Percentiles rank a stretch among this genome's conserved stretches.
These are phyloP conservation scores for Octodon degus DNA, from an alignment of 2,113 vertebrate genomes.

Conservation along the genomic window DNA sequence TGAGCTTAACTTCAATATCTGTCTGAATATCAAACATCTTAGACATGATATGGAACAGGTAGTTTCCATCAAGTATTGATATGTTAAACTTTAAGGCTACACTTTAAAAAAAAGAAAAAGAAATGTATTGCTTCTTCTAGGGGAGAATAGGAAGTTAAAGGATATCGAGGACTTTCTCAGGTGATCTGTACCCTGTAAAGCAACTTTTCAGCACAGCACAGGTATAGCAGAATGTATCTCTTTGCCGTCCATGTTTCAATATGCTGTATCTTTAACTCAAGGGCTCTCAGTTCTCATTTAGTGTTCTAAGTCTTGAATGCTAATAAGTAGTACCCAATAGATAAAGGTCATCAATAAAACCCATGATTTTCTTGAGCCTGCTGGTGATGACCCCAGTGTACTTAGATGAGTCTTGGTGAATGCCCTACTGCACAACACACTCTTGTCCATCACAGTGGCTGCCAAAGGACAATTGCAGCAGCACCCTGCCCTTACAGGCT, in stretches of 20 bases:
- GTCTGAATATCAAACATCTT: too few relatives aligned
- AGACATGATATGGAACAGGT: too few relatives aligned
- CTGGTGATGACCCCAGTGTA: not conserved
- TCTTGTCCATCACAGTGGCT: not conserved
- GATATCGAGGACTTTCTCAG: conserved; percentile 58
- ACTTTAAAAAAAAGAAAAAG: conserved; percentile 28
- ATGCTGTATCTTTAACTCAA: conserved; percentile 95
- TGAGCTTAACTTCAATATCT: too few relatives aligned
- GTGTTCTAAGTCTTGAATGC: conserved; percentile 93
- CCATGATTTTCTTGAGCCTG: not conserved
- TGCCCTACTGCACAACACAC: not conserved
- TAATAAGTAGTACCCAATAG: conserved; percentile 89
- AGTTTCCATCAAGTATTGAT: too few relatives aligned
- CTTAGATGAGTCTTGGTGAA: too few relatives aligned
- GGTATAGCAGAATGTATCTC: conserved; percentile 93
- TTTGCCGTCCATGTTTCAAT: conserved; percentile 96
- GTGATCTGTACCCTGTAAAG: conserved; percentile 30
- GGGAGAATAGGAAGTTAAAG: conserved; percentile 43
- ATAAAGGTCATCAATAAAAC: not conserved
- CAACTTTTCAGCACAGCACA: conserved; percentile 55
- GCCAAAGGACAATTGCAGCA: not conserved
- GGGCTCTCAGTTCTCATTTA: conserved; percentile 95
- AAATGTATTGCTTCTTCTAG: conserved; percentile 56
- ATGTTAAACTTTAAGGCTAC: not conserved
- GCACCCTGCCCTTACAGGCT: too few relatives aligned